A percentile compares a stretch with the other conserved stretches of the same genome.
Evolutionary conservation across 2,888 invertebrate genomes (phyloP).

Genomic region (Ectemnius cavifrons): DNA sequence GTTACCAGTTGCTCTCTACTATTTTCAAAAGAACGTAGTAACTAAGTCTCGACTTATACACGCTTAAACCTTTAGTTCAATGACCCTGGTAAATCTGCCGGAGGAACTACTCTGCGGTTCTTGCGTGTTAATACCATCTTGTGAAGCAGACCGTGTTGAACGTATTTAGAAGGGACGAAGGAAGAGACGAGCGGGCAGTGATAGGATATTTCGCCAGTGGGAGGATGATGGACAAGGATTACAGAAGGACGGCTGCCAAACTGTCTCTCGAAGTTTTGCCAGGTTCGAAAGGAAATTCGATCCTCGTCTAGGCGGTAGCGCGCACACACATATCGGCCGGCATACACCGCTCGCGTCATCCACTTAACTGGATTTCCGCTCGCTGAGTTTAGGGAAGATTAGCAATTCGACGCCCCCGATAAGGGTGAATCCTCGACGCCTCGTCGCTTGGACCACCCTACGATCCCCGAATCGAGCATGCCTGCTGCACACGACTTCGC

Average conservation of each 20-base stretch:
- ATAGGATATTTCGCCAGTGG: background rate
- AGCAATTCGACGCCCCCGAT: slow-evolving; percentile 60
- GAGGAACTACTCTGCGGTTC: background rate
- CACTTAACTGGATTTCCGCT: slow-evolving; percentile 63
- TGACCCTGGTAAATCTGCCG: background rate
- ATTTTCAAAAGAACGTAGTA: too few species aligned
- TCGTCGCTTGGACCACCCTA: background rate
- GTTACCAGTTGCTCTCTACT: too few species aligned
- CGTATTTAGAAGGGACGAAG: background rate
- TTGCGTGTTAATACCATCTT: background rate
- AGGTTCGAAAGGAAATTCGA: slow-evolving; percentile 56
- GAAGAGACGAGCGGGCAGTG: background rate
- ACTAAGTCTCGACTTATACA: too few species aligned
- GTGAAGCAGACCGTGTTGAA: background rate
- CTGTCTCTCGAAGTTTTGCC: slow-evolving; percentile 52
- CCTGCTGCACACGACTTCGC: slow-evolving; percentile 1
- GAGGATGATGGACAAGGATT: slow-evolving; percentile 17
- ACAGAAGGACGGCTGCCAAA: slow-evolving; percentile 43
- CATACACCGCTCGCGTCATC: slow-evolving; percentile 56
- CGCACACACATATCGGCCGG: background rate
- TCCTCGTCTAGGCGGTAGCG: slow-evolving; percentile 35
- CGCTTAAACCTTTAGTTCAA: too few species aligned
- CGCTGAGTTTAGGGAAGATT: slow-evolving; percentile 62
- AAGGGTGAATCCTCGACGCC: slow-evolving; percentile 27
- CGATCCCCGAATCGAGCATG: background rate